Conservation (phyloP, 2,797 vertebrate genomes). For the Phalanger gymnotis region DNA sequence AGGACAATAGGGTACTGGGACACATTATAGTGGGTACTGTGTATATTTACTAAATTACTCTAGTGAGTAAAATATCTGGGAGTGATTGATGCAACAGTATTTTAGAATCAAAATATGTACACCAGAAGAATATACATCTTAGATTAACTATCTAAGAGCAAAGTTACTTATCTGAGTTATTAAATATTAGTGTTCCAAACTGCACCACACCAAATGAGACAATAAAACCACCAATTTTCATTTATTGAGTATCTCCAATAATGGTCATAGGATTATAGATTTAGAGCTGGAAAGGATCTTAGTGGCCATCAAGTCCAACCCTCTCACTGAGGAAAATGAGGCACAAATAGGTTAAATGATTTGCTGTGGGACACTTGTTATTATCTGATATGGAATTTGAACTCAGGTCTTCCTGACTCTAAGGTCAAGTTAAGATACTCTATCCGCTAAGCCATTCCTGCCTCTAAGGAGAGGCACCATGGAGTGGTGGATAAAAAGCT, state of each 20-base stretch:
- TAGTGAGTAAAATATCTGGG: conserved; percentile 20
- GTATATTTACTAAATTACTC: conserved; percentile 25
- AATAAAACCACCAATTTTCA: not conserved
- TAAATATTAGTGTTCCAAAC: conserved; percentile 2
- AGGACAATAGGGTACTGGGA: not conserved
- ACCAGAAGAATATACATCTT: conserved; percentile 7
- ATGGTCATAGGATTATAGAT: not conserved
- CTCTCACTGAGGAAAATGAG: too few relatives aligned
- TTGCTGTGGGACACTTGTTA: too few relatives aligned
- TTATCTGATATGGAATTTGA: too few relatives aligned
- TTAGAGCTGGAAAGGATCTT: too few relatives aligned
- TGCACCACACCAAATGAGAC: not conserved
- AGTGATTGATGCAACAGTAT: not conserved
- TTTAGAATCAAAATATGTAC: not conserved
- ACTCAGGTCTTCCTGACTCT: too few relatives aligned
- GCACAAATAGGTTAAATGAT: not conserved
- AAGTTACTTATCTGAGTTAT: not conserved
- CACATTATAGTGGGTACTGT: not conserved
- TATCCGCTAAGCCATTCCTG: too few relatives aligned
- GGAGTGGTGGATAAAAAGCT: too few relatives aligned
- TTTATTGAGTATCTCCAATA: not conserved
- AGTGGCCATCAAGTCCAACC: too few relatives aligned
- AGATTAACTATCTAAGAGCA: not conserved
- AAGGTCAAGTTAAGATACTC: too few relatives aligned
- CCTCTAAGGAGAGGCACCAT: too few relatives aligned